Base-by-base conservation (phyloP, 1,140 invertebrate species). In the Paralvinella palmiformis region DNA sequence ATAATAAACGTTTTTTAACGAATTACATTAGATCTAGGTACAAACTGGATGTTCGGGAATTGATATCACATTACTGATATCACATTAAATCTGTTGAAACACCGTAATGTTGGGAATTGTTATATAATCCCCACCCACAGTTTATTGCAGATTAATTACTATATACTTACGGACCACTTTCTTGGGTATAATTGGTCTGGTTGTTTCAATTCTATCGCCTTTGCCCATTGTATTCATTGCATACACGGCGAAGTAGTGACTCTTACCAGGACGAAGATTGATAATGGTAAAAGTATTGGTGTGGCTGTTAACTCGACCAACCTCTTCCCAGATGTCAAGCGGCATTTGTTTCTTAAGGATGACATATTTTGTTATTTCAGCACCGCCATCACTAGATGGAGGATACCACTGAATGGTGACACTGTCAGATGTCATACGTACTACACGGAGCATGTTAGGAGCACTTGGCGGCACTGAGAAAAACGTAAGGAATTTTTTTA, bases 191-290 rank as follows among this genome's bases (percentile, higher is more conserved):
- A 97, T 91, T 15, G 94, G 91, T 76, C 94, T 90, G n/a, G 85
- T 85, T 0, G 92, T 94, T 36, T 85, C 85, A 4, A 88, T 90
- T 7, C 92, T 91, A 69, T 96, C 93, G 10, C 92, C 94, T 59
- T 88, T 87, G 48, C 94, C 94, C 73, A 95, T 94, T 74, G 93
- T 89, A 81, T 97, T 97, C 79, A 97, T 93, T 64, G 94, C 94
- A 84, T 92, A 88, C 1, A 98, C 94, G 60, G 93, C 85, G 85
- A 98, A 98, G 67, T 96, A 93, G 77, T 98, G 97, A 22, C 90
- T 87, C 67, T 85, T 86, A 44, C 91, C 92, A 24, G 96, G 87
- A 0, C 85, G 86, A 24, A 98, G 80, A 76, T 96, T 95, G 52
- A 91, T 87, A 24, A 96, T 88, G 50, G 92, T 86, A 33, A 89